Evolutionary conservation across 2,888 invertebrate genomes (phyloP), one percentile per base, ranked within the genome.

Genomic region (Gortyna flavago): DNA sequence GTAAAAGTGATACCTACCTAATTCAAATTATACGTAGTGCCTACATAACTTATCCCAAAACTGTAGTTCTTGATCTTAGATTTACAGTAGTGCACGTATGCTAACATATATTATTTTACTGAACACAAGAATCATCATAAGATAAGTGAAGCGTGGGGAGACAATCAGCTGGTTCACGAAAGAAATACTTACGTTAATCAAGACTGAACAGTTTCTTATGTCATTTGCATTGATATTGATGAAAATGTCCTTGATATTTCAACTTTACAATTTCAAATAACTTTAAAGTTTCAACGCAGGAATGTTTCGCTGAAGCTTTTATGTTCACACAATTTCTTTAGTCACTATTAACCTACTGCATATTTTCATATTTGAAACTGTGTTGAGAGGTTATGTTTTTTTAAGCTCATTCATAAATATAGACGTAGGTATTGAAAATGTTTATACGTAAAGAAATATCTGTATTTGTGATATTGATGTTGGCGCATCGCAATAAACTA

Each of bases 321-420:
- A 38, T 3, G 5, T 41, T 16, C 4, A 38, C 29, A 11, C 11
- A 11, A 29, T 32, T 74, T 16, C 32, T n/a, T 21, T 38, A 72
- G 11, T 18, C 25, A n/a, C 11, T 9, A 9, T 3, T 38, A 2
- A 72, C 32, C 11, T 16, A 13, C n/a, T 18, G 25, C 29, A 41
- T 18, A 44, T 35, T 61, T 80, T 32, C n/a, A 18, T 61, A 61
- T 77, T 35, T 25, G 9, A 48, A 73, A 72, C 32, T 41, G 18
- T 64, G 21, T n/a, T 18, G 16, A 9, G 1, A 35, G 29, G 48
- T 38, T 54, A 25, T 29, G 29, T 35, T 62, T 62, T 75, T 44
- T 64, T 81, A 81, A 38, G 35, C 29, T 75, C n/a, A 13, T 32
- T 48, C n/a, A 54, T 38, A 75, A 54, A 75, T 25, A 62, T n/a